phyloP scores from a whole-genome alignment of 2,888 invertebrate genomes.

The Aleiodes testaceus region DNA sequence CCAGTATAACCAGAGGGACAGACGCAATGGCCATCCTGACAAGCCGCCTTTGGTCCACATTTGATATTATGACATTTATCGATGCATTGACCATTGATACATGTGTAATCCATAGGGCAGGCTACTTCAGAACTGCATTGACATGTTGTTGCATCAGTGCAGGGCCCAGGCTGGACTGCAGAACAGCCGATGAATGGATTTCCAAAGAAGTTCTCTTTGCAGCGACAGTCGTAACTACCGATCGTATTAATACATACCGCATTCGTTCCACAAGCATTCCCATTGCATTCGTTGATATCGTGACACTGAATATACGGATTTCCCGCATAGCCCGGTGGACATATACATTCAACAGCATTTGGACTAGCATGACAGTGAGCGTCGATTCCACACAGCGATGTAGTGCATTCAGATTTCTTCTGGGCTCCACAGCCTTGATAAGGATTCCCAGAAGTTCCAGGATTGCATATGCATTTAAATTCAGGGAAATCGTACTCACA shows the following conservation, averaged over 20 bases:
- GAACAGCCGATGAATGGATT: slow-evolving; percentile 91
- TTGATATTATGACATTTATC: slow-evolving; percentile 84
- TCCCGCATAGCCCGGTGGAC: slow-evolving; percentile 87
- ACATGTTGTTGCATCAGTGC: slow-evolving; percentile 81
- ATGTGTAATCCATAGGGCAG: slow-evolving; percentile 85
- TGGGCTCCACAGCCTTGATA: slow-evolving; percentile 86
- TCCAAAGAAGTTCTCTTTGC: slow-evolving; percentile 87
- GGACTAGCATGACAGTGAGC: slow-evolving; percentile 86
- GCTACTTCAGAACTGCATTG: slow-evolving; percentile 81
- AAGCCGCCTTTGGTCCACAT: slow-evolving; percentile 88
- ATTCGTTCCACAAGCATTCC: slow-evolving; percentile 86
- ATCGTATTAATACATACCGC: slow-evolving; percentile 93
- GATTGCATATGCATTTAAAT: slow-evolving; percentile 88
- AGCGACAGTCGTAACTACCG: slow-evolving; percentile 92
- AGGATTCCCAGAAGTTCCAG: slow-evolving; percentile 90
- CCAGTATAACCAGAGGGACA: slow-evolving; percentile 87
- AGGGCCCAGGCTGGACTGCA: slow-evolving; percentile 80
- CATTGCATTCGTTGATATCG: slow-evolving; percentile 88
- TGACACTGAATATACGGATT: slow-evolving; percentile 91
- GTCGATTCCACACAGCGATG: slow-evolving; percentile 83
- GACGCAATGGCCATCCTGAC: slow-evolving; percentile 85
- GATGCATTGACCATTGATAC: slow-evolving; percentile 83
- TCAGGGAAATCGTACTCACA: slow-evolving; percentile 85
- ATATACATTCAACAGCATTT: slow-evolving; percentile 85
- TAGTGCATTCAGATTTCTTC: slow-evolving; percentile 81